A percentile compares a stretch with the other conserved stretches of the same genome.
phyloP scores from a whole-genome alignment of 2,888 invertebrate genomes.

The Strigamia crassipes region DNA sequence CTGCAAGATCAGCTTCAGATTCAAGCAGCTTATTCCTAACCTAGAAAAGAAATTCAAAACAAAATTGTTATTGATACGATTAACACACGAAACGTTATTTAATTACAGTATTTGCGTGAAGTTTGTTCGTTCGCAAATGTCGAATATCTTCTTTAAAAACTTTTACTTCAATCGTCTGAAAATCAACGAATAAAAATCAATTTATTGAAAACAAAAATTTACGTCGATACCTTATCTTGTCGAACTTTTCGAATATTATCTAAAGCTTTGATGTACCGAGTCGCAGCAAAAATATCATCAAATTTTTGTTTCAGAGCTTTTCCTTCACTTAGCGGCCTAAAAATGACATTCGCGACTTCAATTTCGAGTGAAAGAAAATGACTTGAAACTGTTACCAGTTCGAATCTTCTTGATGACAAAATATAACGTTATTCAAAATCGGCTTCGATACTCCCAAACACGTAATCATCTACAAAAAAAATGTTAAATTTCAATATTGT shows the following conservation, averaged over 20 bases:
- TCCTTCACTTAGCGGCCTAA: conserved; percentile 86
- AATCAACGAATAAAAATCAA: not conserved
- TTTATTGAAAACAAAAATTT: not conserved
- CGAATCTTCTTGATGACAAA: conserved; percentile 98
- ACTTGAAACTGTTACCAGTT: conserved; percentile 67
- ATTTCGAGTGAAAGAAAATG: conserved; percentile 38
- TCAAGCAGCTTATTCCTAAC: not conserved
- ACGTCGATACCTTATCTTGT: conserved; percentile 61
- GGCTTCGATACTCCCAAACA: conserved; percentile 87
- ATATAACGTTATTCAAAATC: conserved; percentile 93
- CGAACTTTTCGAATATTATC: conserved; percentile 72
- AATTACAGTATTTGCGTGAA: not conserved
- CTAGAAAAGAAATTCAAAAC: not conserved
- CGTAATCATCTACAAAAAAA: conserved; percentile 72
- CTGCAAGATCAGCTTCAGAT: not conserved
- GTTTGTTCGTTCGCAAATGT: not conserved
- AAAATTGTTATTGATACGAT: not conserved
- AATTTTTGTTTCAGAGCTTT: conserved; percentile 92
- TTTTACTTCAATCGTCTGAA: not conserved
- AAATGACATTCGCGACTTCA: conserved; percentile 46
- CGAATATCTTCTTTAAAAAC: not conserved
- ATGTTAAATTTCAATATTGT: too few relatives aligned
- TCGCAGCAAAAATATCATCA: conserved; percentile 97
- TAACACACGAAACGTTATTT: not conserved
- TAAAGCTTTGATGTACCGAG: conserved; percentile 86